A percentile compares a stretch with the other conserved stretches of the same genome.
Evolutionary conservation across 1,140 invertebrate genomes (phyloP).

Genomic region (Muscidifurax raptorellus): DNA sequence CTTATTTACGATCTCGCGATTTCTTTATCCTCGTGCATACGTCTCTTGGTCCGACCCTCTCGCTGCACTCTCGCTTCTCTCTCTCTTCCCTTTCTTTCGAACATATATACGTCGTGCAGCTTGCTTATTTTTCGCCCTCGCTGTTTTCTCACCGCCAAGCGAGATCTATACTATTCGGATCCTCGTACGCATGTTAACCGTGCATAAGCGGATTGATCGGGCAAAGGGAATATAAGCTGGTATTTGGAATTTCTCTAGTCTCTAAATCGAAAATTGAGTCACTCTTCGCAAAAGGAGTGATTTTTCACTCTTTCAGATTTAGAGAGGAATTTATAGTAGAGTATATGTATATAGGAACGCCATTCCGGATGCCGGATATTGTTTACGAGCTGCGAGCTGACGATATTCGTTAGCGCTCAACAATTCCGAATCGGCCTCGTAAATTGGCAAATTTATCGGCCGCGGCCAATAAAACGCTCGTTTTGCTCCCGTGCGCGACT

Average conservation of each 20-base stretch:
- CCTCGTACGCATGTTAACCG: background rate
- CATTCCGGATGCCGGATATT: background rate
- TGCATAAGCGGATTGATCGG: no score
- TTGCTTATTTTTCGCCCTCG: background rate
- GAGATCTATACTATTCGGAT: background rate
- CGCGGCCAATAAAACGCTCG: background rate
- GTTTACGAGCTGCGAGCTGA: background rate
- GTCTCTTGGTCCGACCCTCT: constrained; percentile 9
- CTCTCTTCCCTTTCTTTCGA: no score
- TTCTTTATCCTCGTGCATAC: constrained; percentile 10
- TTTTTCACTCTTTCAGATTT: no score
- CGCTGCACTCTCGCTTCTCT: background rate
- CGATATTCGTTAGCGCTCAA: background rate
- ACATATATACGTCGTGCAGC: no score
- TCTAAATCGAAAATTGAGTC: no score
- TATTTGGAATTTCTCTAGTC: no score
- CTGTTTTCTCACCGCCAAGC: background rate
- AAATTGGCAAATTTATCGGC: constrained; percentile 22
- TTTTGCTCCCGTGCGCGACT: background rate
- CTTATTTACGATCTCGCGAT: constrained; percentile 23
- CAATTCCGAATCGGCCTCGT: constrained; percentile 4
- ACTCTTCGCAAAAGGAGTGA: no score
- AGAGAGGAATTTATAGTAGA: no score
- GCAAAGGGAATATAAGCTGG: no score
- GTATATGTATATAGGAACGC: background rate